phyloP scores from a whole-genome alignment of 2,113 vertebrate genomes.

The Tauraco erythrolophus region DNA sequence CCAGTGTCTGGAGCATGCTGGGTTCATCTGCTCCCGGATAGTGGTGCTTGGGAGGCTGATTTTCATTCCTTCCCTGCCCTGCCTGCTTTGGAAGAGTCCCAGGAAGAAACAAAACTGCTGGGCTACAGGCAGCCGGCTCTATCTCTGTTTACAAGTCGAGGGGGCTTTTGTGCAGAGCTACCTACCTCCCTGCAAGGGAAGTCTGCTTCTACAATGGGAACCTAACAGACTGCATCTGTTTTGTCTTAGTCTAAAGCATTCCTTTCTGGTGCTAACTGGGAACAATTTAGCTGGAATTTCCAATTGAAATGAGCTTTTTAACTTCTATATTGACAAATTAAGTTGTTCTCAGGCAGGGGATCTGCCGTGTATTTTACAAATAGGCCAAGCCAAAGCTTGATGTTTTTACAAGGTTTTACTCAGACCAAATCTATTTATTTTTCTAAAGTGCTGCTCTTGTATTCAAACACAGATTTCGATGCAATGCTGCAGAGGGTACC shows the following conservation, averaged over 20 bases:
- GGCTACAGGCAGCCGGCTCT: background rate
- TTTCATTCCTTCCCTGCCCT: background rate
- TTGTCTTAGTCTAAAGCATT: conserved; percentile 70
- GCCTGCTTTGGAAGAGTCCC: background rate
- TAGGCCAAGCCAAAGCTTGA: background rate
- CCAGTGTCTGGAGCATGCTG: background rate
- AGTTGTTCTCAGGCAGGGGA: conserved; percentile 45
- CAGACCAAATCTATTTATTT: background rate
- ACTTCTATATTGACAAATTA: conserved; percentile 42
- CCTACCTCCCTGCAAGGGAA: conserved; percentile 61
- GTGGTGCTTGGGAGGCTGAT: background rate
- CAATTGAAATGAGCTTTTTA: conserved; percentile 60
- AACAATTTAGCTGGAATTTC: conserved; percentile 72
- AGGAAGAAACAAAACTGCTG: background rate
- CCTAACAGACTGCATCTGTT: conserved; percentile 65
- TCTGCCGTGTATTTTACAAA: conserved; percentile 33
- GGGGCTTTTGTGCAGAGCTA: conserved; percentile 20
- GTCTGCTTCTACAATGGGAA: conserved; percentile 49
- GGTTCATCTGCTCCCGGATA: background rate
- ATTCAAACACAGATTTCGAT: background rate
- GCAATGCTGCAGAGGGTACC: background rate
- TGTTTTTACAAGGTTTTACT: conserved; percentile 29
- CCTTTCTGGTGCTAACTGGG: conserved; percentile 71
- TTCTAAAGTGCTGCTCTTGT: background rate
- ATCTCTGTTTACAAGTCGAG: conserved; percentile 34